Percentiles rank a stretch among this genome's conserved stretches.
Conservation (phyloP, 2,113 vertebrate species). For the Paratilapia polleni region DNA sequence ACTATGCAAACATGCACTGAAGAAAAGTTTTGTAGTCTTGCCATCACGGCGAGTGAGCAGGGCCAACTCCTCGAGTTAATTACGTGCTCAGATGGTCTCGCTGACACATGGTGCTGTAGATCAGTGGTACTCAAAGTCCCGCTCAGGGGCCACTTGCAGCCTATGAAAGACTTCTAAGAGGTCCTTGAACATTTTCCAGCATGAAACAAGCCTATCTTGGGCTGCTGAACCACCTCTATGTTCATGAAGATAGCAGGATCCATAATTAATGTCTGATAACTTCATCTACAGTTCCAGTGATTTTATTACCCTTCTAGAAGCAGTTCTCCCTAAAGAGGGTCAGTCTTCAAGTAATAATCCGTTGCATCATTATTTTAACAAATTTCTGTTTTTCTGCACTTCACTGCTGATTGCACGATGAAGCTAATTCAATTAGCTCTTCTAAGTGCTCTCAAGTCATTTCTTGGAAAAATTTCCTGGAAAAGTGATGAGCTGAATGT, state of each 20-base stretch:
- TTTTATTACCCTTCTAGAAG: background rate
- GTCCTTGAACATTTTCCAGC: slow-evolving; percentile 64
- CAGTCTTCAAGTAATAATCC: background rate
- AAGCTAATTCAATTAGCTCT: background rate
- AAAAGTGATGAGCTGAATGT: background rate
- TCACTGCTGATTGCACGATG: background rate
- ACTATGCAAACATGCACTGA: slow-evolving; percentile 49
- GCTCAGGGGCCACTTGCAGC: slow-evolving; percentile 52
- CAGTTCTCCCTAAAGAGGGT: background rate
- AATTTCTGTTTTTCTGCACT: background rate
- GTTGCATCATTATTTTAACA: slow-evolving; percentile 3
- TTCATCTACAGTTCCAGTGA: background rate
- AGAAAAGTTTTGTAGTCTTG: slow-evolving; percentile 51
- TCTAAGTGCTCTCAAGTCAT: slow-evolving; percentile 17
- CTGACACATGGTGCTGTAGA: slow-evolving; percentile 47
- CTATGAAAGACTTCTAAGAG: slow-evolving; percentile 52
- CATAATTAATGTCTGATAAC: slow-evolving; percentile 44
- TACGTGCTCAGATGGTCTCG: slow-evolving; percentile 50
- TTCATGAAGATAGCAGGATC: background rate
- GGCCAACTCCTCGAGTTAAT: slow-evolving; percentile 60
- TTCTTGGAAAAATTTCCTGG: background rate
- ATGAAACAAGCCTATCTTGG: slow-evolving; percentile 7
- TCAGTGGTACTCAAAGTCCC: slow-evolving; percentile 50
- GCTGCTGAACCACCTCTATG: background rate
- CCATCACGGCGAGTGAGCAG: slow-evolving; percentile 16